phyloP scores from a whole-genome alignment of 2,888 invertebrate genomes.

The Tupiocoris notatus region DNA sequence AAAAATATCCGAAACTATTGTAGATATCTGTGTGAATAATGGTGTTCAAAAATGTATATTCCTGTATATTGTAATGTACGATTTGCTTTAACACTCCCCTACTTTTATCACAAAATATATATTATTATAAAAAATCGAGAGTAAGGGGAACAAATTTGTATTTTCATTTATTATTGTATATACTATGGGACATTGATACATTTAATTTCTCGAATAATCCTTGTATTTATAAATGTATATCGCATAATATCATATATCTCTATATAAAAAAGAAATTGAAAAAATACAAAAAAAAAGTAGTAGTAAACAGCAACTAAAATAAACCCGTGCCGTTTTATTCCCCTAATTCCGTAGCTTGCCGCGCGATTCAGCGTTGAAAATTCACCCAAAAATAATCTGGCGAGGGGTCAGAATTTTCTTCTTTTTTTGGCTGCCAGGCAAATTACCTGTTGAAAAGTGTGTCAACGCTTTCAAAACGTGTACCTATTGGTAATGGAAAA shows the following conservation, averaged over 20 bases:
- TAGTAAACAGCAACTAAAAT: slow-evolving; percentile 22
- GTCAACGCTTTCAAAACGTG: too few species aligned
- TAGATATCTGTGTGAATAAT: slow-evolving; percentile 32
- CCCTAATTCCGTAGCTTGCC: too few species aligned
- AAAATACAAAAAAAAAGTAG: slow-evolving; percentile 17
- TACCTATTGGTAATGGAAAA: too few species aligned
- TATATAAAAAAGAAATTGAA: neutral
- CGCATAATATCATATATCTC: neutral
- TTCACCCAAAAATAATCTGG: too few species aligned
- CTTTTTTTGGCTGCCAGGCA: too few species aligned
- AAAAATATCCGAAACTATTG: slow-evolving; percentile 15
- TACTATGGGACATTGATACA: neutral
- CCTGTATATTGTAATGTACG: slow-evolving; percentile 29
- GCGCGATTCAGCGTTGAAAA: too few species aligned
- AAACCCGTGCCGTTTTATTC: too few species aligned
- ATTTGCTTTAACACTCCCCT: neutral
- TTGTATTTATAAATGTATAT: slow-evolving; percentile 25
- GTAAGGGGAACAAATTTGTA: slow-evolving; percentile 20
- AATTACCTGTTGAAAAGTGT: too few species aligned
- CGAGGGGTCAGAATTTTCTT: too few species aligned
- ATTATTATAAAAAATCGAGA: neutral
- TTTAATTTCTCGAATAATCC: neutral
- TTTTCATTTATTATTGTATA: slow-evolving; percentile 16
- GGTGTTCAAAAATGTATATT: slow-evolving; percentile 17
- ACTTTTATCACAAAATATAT: neutral